phyloP scores from a whole-genome alignment of 2,888 invertebrate species.

The Oxyteleia sp. region DNA sequence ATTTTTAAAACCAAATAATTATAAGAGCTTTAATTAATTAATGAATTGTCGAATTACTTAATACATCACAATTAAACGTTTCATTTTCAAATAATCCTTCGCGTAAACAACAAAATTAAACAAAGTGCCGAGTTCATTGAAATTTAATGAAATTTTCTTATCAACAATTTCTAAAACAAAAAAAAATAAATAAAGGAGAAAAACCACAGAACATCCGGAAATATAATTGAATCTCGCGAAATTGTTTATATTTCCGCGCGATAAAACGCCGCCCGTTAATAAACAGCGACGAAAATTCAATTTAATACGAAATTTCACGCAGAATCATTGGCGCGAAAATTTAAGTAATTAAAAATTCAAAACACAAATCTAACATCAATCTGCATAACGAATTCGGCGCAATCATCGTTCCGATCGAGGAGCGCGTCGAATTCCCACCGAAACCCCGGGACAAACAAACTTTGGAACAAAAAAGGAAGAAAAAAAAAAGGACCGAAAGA shows the following conservation, averaged over 20 bases:
- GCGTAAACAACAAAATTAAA: too few relatives aligned
- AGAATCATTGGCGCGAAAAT: conserved; percentile 6
- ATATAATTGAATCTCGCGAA: background rate
- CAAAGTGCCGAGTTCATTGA: too few relatives aligned
- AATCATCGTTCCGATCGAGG: conserved; percentile 44
- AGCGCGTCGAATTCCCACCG: conserved; percentile 30
- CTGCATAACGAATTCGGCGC: conserved; percentile 36
- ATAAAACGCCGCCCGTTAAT: background rate
- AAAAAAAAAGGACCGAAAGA: too few relatives aligned
- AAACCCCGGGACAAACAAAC: conserved; percentile 10
- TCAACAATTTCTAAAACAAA: too few relatives aligned
- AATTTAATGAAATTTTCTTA: too few relatives aligned
- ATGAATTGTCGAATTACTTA: too few relatives aligned
- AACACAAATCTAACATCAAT: conserved; percentile 30
- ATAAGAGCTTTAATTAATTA: too few relatives aligned
- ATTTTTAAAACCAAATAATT: too few relatives aligned
- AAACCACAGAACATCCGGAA: conserved; percentile 10
- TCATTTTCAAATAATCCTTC: too few relatives aligned
- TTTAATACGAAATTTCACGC: background rate
- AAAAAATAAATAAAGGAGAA: too few relatives aligned
- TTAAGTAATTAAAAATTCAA: conserved; percentile 21
- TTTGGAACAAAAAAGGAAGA: too few relatives aligned
- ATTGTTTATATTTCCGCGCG: conserved; percentile 1
- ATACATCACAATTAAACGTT: too few relatives aligned
- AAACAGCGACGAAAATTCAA: background rate